A percentile compares a stretch with the other conserved stretches of the same genome.
phyloP scores from a whole-genome alignment of 2,113 vertebrate species.

The Pipa parva region DNA sequence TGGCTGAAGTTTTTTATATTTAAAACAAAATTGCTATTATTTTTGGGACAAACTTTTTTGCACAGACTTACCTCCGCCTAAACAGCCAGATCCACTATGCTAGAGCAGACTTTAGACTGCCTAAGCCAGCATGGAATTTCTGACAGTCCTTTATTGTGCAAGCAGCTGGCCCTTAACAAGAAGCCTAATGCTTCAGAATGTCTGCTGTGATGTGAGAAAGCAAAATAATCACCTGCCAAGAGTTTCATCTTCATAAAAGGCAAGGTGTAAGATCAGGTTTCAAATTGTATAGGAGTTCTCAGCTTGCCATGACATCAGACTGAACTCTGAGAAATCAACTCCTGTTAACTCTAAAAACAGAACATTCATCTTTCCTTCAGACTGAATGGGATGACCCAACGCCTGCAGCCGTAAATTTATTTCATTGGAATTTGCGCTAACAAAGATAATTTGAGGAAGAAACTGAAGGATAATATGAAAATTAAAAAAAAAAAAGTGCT shows the following conservation, averaged over 20 bases:
- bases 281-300: slow-evolving; percentile 46
- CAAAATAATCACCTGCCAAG: slow-evolving; percentile 66
- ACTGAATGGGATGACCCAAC: background rate
- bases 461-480: background rate
- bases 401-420: slow-evolving; percentile 15
- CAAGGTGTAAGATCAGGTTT: slow-evolving; percentile 57
- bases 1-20: background rate
- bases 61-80: slow-evolving; percentile 17
- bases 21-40: slow-evolving; percentile 24
- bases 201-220: slow-evolving; percentile 58
- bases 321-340: slow-evolving; percentile 53
- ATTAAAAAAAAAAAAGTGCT: rapidly evolving
- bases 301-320: slow-evolving; percentile 44
- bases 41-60: slow-evolving; percentile 2
- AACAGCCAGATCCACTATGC: slow-evolving; percentile 2
- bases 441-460: slow-evolving; percentile 14
- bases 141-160: slow-evolving; percentile 1
- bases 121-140: background rate
- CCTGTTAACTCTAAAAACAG: slow-evolving; percentile 50
- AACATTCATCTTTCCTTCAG: slow-evolving; percentile 49
- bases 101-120: background rate
- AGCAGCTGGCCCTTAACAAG: slow-evolving; percentile 56
- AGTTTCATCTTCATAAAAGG: slow-evolving; percentile 55
- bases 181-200: slow-evolving; percentile 43
- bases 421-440: slow-evolving; percentile 28